Evolutionary conservation across 92 coral and sea anemone genomes (phyloP).

Genomic region (Montipora capitata): DNA sequence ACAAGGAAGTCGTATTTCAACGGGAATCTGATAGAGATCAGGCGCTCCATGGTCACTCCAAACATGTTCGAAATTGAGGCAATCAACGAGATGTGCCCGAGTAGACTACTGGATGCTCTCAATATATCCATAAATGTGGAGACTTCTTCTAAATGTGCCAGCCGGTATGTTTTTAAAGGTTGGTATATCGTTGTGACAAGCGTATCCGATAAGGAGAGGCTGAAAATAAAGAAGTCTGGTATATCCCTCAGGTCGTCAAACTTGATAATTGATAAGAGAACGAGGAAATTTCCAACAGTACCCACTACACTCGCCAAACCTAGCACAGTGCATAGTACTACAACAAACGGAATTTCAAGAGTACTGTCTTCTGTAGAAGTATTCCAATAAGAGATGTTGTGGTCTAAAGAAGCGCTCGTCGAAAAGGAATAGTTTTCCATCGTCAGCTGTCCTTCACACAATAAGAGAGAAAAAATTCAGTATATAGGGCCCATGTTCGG

Average conservation of each 20-base stretch:
- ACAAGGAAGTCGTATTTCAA: conserved; percentile 41
- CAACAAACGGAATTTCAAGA: conserved; percentile 1
- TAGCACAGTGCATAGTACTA: conserved; percentile 32
- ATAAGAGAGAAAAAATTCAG: not conserved
- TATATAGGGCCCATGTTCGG: too few relatives aligned
- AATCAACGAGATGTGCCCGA: conserved; percentile 67
- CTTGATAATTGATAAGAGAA: conserved; percentile 54
- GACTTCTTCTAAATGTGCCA: not conserved
- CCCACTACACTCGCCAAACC: conserved; percentile 55
- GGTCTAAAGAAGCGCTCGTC: not conserved
- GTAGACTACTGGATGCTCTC: conserved; percentile 15
- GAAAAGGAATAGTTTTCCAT: conserved; percentile 12
- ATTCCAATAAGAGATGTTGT: not conserved
- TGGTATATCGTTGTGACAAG: conserved; percentile 59
- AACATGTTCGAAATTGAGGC: conserved; percentile 83
- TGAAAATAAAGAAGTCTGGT: conserved; percentile 82
- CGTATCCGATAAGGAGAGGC: conserved; percentile 76
- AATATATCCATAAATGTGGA: not conserved
- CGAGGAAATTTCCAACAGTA: conserved; percentile 66
- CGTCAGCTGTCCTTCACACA: not conserved
- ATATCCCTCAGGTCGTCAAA: conserved; percentile 64
- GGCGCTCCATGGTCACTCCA: conserved; percentile 78
- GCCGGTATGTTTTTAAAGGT: conserved; percentile 56
- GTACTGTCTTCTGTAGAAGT: not conserved
- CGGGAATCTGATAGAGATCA: conserved; percentile 69